Base-by-base conservation (phyloP, 2,797 vertebrate species). In the Neosalanx taihuensis region DNA sequence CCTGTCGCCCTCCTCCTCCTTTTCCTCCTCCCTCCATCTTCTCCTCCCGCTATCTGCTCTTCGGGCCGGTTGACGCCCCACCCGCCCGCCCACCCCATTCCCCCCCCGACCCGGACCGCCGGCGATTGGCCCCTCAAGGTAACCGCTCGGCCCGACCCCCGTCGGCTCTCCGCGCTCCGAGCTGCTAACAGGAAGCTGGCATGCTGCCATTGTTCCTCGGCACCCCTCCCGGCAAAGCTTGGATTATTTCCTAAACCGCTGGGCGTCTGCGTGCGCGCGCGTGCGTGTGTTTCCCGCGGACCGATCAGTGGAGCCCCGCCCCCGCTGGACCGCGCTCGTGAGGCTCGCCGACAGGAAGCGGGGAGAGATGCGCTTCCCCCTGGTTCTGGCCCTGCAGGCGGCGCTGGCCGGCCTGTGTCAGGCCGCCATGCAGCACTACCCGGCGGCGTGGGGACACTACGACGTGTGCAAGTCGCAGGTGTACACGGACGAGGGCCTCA, bases 401-500 rank as follows among this genome's bases (percentile, higher is more conserved):
- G 91, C 96, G 81, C 96, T 96, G 95, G 93, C 94, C 78, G 91
- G 91, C 1, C 87, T 95, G 31, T 95, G 95, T 79, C 94, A 94
- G 0, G 86, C 96, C 0, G 88, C 95, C 89, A 89, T 89, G 78
- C 96, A 97, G 87, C 95, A 97, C 86, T 98, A 97, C 90, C 95
- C 95, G 23, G 92, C 96, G 0, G 94, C 95, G 2, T 98, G 96
- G 96, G 97, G 97, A 81, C 98, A 99, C 90, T 99, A 99, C 26
- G 98, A 99, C 0, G 93, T 98, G 73, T 99, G 98, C 78, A 99
- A 99, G 88, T 97, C 95, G 76, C 95, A 96, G 85, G 89, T 96
- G 81, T 98, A 96, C 88, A 95, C 95, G 0, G 98, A 99, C 64
- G 96, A 97, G 85, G 96, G 95, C 75, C 93, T 96, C 72, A 94